Evolutionary conservation across 2,888 invertebrate species (phyloP), one percentile per base, ranked within the genome.

Genomic region (Epistrophe grossulariae): DNA sequence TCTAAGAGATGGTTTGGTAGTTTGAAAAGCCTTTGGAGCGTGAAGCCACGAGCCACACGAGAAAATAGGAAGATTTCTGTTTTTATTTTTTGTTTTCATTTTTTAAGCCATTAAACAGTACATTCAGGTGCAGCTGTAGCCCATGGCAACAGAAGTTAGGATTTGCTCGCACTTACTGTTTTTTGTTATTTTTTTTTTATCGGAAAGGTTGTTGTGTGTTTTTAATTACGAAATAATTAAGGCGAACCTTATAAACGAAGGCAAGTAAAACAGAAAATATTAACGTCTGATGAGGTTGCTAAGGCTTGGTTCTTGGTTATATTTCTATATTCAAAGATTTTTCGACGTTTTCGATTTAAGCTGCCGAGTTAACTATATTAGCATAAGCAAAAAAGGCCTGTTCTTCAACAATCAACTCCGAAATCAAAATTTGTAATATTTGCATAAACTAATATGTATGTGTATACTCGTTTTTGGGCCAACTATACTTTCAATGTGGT

Each of bases 11-110:
- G 91, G 91, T 91, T 91, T 91, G 91, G 89, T 89, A 82, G 87
- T 84, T 84, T 78, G 81, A 88, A 82, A 84, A 85, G 62, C 88
- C 90, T 91, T 89, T 89, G 90, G 92, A 91, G 91, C 91, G 91
- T 91, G 91, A 91, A 91, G 91, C 91, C 91, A 91, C 91, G 91
- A 91, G 91, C 91, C 91, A 92, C 90, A 84, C 84, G 71, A 84
- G 62, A 79, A 79, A 71, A 76, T 79, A 76, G 62, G 70, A 79
- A 79, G 79, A 84, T 79, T 79, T 77, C 17, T 66, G 55, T 40
- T 19, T 45, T 52, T 43, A 45, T 52, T 35, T 74, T 50, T 68
- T 17, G 10, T 38, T 66, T 74, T 60, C 19, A n/a, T 45, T 11
- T n/a, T 40, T 2, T 13, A 59, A 38, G 4, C 8, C 40, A 40